These are phyloP conservation scores for Coenonympha glycerion DNA, from an alignment of 2,888 invertebrate genomes.

Conservation along the genomic window DNA sequence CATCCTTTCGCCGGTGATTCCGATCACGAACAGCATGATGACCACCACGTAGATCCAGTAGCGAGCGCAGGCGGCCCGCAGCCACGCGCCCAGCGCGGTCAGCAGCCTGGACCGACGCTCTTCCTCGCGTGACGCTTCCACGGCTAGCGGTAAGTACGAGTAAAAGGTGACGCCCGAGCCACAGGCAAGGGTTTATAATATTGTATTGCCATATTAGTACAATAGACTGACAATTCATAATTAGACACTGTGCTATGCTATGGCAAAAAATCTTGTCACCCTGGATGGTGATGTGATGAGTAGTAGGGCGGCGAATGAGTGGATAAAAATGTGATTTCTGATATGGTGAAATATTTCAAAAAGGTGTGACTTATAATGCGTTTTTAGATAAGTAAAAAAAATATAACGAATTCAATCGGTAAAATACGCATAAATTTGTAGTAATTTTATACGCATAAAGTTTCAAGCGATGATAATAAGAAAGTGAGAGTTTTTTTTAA, in stretches of 20 bases:
- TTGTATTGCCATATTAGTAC: neutral
- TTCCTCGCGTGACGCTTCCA: constrained; percentile 49
- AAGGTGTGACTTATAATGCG: too few species aligned
- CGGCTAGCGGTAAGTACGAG: constrained; percentile 33
- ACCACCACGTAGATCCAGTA: constrained; percentile 98
- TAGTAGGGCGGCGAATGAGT: too few species aligned
- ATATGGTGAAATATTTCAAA: too few species aligned
- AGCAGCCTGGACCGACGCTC: constrained; percentile 71
- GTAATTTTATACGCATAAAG: neutral
- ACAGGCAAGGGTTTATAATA: neutral
- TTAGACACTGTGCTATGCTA: too few species aligned
- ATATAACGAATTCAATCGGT: too few species aligned
- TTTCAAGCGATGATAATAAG: neutral
- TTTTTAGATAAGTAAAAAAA: too few species aligned
- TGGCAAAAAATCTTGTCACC: too few species aligned
- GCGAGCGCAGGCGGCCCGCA: constrained; percentile 86
- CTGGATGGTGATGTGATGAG: too few species aligned
- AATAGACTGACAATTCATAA: too few species aligned
- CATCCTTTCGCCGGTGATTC: constrained; percentile 92
- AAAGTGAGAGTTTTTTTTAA: neutral
- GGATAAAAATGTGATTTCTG: too few species aligned
- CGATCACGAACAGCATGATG: constrained; percentile 93
- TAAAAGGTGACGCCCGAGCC: neutral
- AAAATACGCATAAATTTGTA: too few species aligned
- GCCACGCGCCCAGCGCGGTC: constrained; percentile 80